Base-by-base conservation (phyloP, 2,113 vertebrate species). In the Epinephelus moara region DNA sequence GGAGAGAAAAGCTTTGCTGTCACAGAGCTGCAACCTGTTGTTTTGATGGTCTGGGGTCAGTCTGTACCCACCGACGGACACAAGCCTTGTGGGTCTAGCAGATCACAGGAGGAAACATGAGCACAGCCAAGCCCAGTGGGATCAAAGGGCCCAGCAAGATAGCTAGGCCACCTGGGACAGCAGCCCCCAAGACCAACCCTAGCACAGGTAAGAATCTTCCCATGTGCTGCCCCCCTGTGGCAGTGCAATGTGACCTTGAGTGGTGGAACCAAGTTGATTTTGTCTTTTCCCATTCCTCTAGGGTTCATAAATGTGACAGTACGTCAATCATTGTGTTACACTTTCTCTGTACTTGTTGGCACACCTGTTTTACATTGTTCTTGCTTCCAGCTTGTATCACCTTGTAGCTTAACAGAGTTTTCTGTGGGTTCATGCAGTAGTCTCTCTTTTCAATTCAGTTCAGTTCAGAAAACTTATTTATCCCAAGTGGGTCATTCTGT, bases 141-240 rank as follows among this genome's bases (percentile, higher is more conserved):
- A 96, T 99, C 25, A 99, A 99, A 92, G 97, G 95, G 86, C 98
- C 98, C 67, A 97, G 95, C 87, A 99, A 97, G 94, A 98, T 98
- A 91, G 92, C 95, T 30, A 97, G 95, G 88, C 93, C 96, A 9
- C 93, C 95, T 45, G 91, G 92, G 57, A 69, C 95, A 0, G 85
- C 93, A 3, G 86, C 96, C 60, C 84, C 96, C 76, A 99, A 97
- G 92, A 93, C 96, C 9, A 80, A 45, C 75, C 84, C 94, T 70
- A 91, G 71, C 84, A 37, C 96, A 85, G 96, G 97, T 98, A 92
- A 91, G 90, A 49, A 3, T 69, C 4, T 49, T 13, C 8, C 8
- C 10, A 13, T 74, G 12, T 52, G 12, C 30, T 52, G 13, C 18
- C 6, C 19, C 19, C 5, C 18, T 81, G 17, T 70, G 12, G 8